These are phyloP conservation scores for Holotrichia oblita DNA, from an alignment of 1,140 invertebrate species.

Conservation along the genomic window DNA sequence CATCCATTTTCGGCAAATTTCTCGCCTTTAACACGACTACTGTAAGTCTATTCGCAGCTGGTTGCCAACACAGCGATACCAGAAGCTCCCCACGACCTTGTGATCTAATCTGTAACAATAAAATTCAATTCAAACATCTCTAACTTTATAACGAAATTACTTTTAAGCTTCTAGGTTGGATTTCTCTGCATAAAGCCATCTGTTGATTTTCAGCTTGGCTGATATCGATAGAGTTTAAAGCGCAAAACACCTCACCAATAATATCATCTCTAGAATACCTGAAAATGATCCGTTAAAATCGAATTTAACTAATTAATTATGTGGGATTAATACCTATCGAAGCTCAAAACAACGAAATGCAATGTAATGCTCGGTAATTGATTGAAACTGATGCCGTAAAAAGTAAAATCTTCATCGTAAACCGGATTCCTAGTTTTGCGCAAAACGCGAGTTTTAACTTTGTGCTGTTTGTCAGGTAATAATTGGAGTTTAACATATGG, in stretches of 20 bases:
- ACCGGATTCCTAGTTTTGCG: conserved; percentile 91
- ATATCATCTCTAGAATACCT: conserved; percentile 94
- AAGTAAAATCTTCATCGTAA: conserved; percentile 97
- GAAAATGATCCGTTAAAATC: background rate
- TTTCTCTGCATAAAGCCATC: conserved; percentile 80
- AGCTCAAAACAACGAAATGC: conserved; percentile 95
- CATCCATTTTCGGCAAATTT: conserved; percentile 95
- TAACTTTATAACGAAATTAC: conserved; percentile 62
- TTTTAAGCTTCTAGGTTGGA: conserved; percentile 87
- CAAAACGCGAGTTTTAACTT: conserved; percentile 93
- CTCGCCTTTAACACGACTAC: conserved; percentile 93
- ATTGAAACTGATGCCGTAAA: conserved; percentile 88
- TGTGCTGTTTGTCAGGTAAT: conserved; percentile 93
- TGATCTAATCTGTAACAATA: conserved; percentile 74
- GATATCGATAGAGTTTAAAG: conserved; percentile 80
- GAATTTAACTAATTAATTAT: background rate
- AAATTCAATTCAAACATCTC: background rate
- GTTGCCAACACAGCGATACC: conserved; percentile 94
- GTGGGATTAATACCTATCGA: conserved; percentile 78
- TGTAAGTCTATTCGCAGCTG: conserved; percentile 86
- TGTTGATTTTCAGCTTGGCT: conserved; percentile 82
- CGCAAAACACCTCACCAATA: conserved; percentile 95
- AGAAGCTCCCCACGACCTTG: conserved; percentile 91
- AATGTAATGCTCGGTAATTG: conserved; percentile 87
- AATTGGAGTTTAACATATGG: conserved; percentile 97